Base-by-base conservation (phyloP, 2,797 vertebrate genomes). In the Rhinogobio ventralis region DNA sequence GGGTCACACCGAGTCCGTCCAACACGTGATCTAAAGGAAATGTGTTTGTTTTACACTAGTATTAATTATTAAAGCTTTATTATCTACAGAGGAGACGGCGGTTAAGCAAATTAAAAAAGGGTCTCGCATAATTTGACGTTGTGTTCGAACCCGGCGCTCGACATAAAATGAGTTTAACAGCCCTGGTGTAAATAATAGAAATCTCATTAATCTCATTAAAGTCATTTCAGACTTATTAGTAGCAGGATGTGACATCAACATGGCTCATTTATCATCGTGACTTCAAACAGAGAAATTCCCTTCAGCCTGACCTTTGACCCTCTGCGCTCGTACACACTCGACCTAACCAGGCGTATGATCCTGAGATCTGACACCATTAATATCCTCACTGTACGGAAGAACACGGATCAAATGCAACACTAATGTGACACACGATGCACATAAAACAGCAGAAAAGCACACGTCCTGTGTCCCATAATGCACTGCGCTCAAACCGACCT, bases 21-120 rank as follows among this genome's bases (percentile, higher is more conserved):
- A 11, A 13, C 46, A 3, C 5, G 17, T 30, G 57, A 46, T 64
- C 33, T 78, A 30, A 64, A 62, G 88, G 84, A 85, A 90, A 92
- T 91, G 92, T 92, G 93, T 91, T 87, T 90, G 86, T 90, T 89
- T 91, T 89, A 45, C 39, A 30, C 39, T 30, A 28, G 7, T 30
- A 66, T 79, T 66, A 79, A 79, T 79, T 79, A 79, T 79, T 79
- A 49, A 79, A 79, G 39, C 75, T 77, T 60, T 60, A 77, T 60
- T 77, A 77, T 62, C 75, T 77, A 45, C 25, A 23, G 39, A 64
- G n/a, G 14, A 45, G 42, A 66, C 75, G 9, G n/a, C 0, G 17
- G 39, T 79, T 66, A 49, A 64, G 46, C 76, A 66, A 64, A 64
- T 64, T 66, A 57, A 64, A 64, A 78, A 62, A 78, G 6, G 10